A percentile compares a stretch with the other conserved stretches of the same genome.
Evolutionary conservation across 2,888 invertebrate species (phyloP).

Genomic region (Sthenelais limicola): DNA sequence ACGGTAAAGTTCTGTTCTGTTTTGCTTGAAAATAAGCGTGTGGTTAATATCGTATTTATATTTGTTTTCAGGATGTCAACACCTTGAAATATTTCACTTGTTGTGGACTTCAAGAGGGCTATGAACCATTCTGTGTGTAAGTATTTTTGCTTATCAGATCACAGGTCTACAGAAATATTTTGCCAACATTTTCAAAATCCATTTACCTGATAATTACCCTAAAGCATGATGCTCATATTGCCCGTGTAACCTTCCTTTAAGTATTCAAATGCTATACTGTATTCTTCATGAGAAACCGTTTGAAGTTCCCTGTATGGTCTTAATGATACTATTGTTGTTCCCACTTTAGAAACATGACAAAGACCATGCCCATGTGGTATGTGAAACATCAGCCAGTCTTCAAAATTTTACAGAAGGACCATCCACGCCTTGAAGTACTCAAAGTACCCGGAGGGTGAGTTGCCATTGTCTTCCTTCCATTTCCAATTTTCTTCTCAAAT

Average conservation of each 20-base stretch:
- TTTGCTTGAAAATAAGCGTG: too few species aligned
- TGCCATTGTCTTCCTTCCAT: too few species aligned
- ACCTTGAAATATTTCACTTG: conserved; percentile 97
- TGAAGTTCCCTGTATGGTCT: not conserved
- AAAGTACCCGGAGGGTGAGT: conserved; percentile 69
- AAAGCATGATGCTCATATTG: too few species aligned
- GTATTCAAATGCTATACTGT: not conserved
- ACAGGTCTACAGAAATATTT: not conserved
- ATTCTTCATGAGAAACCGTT: not conserved
- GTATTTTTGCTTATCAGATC: conserved; percentile 72
- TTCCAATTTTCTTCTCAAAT: not conserved
- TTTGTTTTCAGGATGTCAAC: conserved; percentile 83
- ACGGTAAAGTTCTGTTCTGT: too few species aligned
- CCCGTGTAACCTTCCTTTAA: not conserved
- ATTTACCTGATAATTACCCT: too few species aligned
- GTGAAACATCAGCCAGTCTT: conserved; percentile 97
- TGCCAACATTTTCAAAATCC: too few species aligned
- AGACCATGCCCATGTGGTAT: conserved; percentile 98
- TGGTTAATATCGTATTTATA: conserved; percentile 72
- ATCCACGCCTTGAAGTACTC: conserved; percentile 64
- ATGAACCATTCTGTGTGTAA: conserved; percentile 99
- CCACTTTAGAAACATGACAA: conserved; percentile 97
- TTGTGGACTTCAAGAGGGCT: conserved; percentile 99
- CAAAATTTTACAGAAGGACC: conserved; percentile 75
- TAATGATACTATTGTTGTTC: not conserved